Base-by-base conservation (phyloP, 2,888 invertebrate species). In the Eudasyphora cyanicolor region DNA sequence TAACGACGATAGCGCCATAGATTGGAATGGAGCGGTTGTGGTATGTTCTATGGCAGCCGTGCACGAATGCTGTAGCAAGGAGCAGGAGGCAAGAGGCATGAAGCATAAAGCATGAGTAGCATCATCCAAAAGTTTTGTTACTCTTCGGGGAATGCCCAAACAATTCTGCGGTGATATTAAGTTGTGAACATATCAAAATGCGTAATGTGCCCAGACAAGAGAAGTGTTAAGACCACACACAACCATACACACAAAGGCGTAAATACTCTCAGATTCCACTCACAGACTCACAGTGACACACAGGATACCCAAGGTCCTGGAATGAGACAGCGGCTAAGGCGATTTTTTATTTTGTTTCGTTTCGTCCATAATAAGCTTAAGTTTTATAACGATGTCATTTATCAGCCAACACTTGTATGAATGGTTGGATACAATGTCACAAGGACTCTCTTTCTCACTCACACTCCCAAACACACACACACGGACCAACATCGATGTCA, bases 301-400 rank as follows among this genome's bases (percentile, higher is more conserved):
- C 4, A 32, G 32, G 38, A 19, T 3, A 32, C 51, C 38, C 17
- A 71, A 38, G 57, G 67, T 45, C 17, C 67, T 60, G 24, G 27
- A 70, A 70, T 75, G 60, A 67, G 71, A 6, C n/a, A 45, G 17
- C 19, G 57, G 60, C 69, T 75, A 60, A 60, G 14, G 51, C 45
- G 38, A 38, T 42, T 67, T 42, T 73, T 80, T 64, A 54, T 76
- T 73, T 67, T 21, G 54, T 54, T 54, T 54, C 29, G 29, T 60
- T 60, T 60, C 42, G 67, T 67, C 19, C 67, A 81, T 57, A 75
- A 70, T 60, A 67, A 69, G 67, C 57, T 73, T 73, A 73, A 73
- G 57, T 73, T 76, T 67, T 21, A 64, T 24, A 78, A 79, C 64
- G 51, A 75, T 69, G 70, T 62, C 62, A 83, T 76, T 74, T 79